Evolutionary conservation across 1,140 invertebrate species (phyloP).

Genomic region (Patella vulgata): DNA sequence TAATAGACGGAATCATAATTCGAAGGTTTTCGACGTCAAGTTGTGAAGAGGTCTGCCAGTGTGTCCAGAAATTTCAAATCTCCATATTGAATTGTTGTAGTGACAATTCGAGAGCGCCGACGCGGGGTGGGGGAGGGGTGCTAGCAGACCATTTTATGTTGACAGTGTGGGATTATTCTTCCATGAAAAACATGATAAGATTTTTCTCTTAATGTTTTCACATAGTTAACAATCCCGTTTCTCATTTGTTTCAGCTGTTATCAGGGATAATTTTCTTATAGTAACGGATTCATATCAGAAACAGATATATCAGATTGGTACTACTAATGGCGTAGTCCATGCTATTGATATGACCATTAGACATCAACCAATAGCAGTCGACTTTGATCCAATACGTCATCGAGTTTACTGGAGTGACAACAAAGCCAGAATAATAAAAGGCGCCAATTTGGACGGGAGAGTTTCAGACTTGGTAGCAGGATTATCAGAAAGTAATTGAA

Average conservation of each 20-base stretch:
- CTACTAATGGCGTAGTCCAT: conserved; percentile 21
- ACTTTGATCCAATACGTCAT: conserved; percentile 50
- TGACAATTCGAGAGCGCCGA: no score
- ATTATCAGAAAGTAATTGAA: conserved; percentile 68
- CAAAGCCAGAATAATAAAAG: conserved; percentile 41
- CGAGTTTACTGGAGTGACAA: conserved; percentile 70
- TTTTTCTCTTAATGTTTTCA: no score
- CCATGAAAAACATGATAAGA: no score
- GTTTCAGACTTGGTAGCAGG: conserved; percentile 73
- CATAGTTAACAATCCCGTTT: no score
- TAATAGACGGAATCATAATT: no score
- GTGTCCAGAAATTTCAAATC: no score
- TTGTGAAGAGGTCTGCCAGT: no score
- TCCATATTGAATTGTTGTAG: no score
- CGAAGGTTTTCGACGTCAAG: no score
- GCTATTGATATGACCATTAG: conserved; percentile 22
- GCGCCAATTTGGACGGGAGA: conserved; percentile 32
- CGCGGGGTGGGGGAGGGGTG: no score
- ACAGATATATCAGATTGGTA: conserved; percentile 45
- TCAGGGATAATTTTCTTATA: conserved; percentile 44
- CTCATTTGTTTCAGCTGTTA: conserved; percentile 23
- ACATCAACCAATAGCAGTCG: conserved; percentile 46
- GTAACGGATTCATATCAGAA: conserved; percentile 49
- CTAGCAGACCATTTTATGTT: no score
- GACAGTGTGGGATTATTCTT: no score